Evolutionary conservation across 2,797 vertebrate species (phyloP).

Genomic region (Urophycis tenuis): DNA sequence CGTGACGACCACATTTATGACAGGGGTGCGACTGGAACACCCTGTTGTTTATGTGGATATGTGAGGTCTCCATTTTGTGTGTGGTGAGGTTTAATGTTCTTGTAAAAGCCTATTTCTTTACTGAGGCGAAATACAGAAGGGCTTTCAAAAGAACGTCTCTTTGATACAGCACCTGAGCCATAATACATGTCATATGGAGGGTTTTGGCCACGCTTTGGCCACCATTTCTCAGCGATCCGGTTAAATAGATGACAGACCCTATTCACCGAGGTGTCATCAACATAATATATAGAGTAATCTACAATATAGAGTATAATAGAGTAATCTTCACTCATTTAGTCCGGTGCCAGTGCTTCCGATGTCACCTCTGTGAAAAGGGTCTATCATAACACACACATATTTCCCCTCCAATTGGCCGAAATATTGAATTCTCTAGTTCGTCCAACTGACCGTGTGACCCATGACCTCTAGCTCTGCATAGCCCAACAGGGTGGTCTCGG

Average conservation of each 20-base stretch:
- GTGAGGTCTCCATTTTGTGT: background rate
- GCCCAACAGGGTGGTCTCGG: conserved; percentile 77
- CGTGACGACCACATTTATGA: too few species aligned
- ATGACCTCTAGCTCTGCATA: conserved; percentile 83
- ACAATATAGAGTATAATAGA: too few species aligned
- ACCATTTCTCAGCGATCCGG: too few species aligned
- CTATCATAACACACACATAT: background rate
- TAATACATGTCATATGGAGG: too few species aligned
- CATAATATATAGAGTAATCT: too few species aligned
- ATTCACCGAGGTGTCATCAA: too few species aligned
- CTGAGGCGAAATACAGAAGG: background rate
- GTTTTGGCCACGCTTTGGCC: too few species aligned
- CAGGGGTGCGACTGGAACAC: too few species aligned
- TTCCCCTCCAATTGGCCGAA: background rate
- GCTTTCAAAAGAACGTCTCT: background rate
- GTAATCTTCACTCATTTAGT: background rate
- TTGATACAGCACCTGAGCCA: background rate
- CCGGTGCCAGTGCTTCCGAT: background rate
- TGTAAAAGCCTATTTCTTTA: background rate
- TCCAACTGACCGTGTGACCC: conserved; percentile 72
- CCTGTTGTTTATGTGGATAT: too few species aligned
- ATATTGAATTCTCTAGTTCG: background rate
- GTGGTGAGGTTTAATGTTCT: background rate
- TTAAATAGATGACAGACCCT: too few species aligned
- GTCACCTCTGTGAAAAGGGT: background rate